Evolutionary conservation across 64 coral and sea anemone species (phyloP), one percentile per base, ranked within the genome.

Genomic region (Montipora cactus): DNA sequence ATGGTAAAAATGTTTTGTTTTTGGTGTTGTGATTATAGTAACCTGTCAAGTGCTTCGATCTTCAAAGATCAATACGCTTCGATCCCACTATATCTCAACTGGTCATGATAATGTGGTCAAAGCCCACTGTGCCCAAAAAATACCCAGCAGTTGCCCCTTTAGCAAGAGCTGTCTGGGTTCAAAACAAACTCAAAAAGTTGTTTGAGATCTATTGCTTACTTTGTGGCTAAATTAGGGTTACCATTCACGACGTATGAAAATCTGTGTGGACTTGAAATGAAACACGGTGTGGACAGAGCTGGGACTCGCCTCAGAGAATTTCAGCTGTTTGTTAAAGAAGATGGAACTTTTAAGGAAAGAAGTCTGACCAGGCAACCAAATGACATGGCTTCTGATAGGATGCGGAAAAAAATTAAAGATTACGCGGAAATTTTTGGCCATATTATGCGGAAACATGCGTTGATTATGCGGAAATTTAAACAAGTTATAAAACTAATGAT

Each of bases 361-460:
- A 87, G 66, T 87, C 84, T 87, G 84, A 87, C 84, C 84, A 87
- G 84, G 67, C 66, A 87, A 87, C 84, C 84, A 87, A 87, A 87
- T 25, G 25, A 25, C 25, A 25, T 25, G 25, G 25, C 25, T 25
- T 25, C 25, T 25, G 25, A 25, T 25, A 25, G 25, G 25, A 25
- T 25, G 25, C 25, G 25, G 1, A 25, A 25, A 25, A 25, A 25
- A 25, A 25, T 25, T 25, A 25, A 25, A 25, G 25, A 25, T 25
- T 25, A 25, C 25, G 25, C 0, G 25, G 25, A 25, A 25, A 25
- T 25, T 25, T 25, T 25, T 25, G 25, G 25, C 25, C 25, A 25
- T 25, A 25, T 25, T 25, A 25, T 25, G 25, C 25, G 25, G 25
- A 25, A 25, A 25, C 25, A 25, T 25, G 25, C 25, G 25, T 25